A percentile compares a stretch with the other conserved stretches of the same genome.
phyloP scores from a whole-genome alignment of 2,797 vertebrate genomes.

The Atherinosoma microstoma region DNA sequence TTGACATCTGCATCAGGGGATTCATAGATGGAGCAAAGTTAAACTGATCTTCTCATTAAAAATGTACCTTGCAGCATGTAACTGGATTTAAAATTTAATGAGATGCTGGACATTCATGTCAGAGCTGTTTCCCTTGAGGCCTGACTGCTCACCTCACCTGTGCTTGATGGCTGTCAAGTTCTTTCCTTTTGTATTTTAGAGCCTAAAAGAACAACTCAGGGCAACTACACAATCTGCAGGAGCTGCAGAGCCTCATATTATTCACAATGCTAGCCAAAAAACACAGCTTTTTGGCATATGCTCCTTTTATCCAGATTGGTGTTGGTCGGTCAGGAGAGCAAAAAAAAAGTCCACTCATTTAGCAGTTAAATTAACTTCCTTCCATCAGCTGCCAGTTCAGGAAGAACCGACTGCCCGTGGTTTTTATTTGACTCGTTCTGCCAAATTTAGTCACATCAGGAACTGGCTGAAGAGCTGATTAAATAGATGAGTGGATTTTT shows the following conservation, averaged over 20 bases:
- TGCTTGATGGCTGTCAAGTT: not conserved
- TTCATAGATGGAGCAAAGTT: not conserved
- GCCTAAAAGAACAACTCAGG: not conserved
- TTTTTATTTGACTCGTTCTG: not conserved
- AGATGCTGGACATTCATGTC: not conserved
- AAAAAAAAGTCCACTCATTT: not conserved
- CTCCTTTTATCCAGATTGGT: too few relatives aligned
- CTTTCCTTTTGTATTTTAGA: not conserved
- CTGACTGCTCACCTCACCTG: not conserved
- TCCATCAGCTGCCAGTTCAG: not conserved
- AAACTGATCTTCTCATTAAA: constrained; percentile 1
- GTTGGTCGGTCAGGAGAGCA: not conserved
- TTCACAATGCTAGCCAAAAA: not conserved
- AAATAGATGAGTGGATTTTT: constrained; percentile 1
- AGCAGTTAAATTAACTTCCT: constrained; percentile 3
- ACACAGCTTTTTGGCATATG: too few relatives aligned
- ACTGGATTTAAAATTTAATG: not conserved
- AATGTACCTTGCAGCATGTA: not conserved
- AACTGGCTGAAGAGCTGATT: not conserved
- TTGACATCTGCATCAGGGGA: not conserved
- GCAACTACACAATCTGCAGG: not conserved
- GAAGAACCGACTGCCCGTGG: not conserved
- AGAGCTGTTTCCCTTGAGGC: not conserved
- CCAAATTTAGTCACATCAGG: constrained; percentile 17
- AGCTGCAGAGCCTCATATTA: not conserved